Base-by-base conservation (phyloP, 2,888 invertebrate genomes). In the Baccha elongata region DNA sequence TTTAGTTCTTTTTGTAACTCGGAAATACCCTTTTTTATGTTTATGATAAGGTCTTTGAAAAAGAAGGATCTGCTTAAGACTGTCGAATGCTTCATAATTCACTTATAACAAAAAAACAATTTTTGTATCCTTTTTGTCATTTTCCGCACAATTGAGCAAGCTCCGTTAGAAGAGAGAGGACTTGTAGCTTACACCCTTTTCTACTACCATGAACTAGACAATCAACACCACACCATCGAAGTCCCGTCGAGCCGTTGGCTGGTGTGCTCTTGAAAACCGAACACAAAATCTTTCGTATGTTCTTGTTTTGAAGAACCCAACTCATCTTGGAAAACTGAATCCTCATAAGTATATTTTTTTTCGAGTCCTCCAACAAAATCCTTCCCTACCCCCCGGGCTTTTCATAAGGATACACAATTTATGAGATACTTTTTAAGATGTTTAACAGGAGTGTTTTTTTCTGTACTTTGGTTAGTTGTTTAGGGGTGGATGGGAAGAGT, bases 341-440 rank as follows among this genome's bases (percentile, higher is more conserved):
- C 58, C 58, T 65, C 40, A 35, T 52, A 52, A 60, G 67, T 40
- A 48, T 23, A 52, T 44, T 52, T 35, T 29, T 58, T 35, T 44
- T 19, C 8, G 3, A 26, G n/a, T 53, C n/a, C 21, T 11, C 11
- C 40, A 3, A 11, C 6, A 35, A 42, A 42, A 26, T 15, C 11
- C 5, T 32, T 8, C 19, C 64, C 23, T 19, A 21, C 26, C 19
- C 26, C 26, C 6, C 2, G 26, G 37, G 10, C 44, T 15, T 64
- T 37, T 44, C 44, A 44, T 53, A 62, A 72, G 71, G 81, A 72
- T 62, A 76, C 60, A 72, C 53, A 71, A 83, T 83, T 83, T 83
- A 83, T 78, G 78, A 83, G 81, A 67, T 76, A 83, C 81, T 78
- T 83, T 83, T 76, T 72, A 72, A 83, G 71, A 83, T 83, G 81